phyloP scores from a whole-genome alignment of 2,888 invertebrate genomes.

The Neoitamus cyanurus region DNA sequence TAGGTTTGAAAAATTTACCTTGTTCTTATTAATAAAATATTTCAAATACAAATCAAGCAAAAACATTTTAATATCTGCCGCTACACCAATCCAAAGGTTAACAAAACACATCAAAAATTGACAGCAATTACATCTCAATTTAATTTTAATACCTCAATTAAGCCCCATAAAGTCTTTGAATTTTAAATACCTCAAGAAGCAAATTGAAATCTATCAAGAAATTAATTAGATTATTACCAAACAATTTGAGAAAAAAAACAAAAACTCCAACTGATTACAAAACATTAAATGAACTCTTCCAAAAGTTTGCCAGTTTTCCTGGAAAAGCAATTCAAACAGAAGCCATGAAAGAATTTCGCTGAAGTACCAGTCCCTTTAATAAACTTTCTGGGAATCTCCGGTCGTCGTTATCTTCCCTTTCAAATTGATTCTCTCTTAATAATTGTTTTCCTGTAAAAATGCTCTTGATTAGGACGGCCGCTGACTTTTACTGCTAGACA shows the following conservation, averaged over 20 bases:
- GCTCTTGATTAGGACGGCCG: neutral
- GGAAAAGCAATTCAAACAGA: neutral
- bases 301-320: neutral
- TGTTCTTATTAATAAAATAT: no score
- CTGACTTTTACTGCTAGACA: neutral
- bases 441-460: neutral
- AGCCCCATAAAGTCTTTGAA: neutral
- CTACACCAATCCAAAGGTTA: neutral
- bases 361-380: neutral
- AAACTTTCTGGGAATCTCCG: neutral
- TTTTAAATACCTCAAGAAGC: neutral
- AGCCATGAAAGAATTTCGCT: neutral
- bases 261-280: neutral
- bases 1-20: no score
- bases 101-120: neutral
- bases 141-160: neutral
- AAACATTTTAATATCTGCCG: no score
- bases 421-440: conserved; percentile 11
- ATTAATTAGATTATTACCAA: neutral
- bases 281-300: conserved; percentile 13
- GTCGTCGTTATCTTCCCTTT: neutral
- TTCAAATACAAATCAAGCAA: no score
- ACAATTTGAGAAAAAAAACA: neutral
- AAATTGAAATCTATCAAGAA: neutral
- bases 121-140: neutral